A percentile compares a stretch with the other conserved stretches of the same genome.
phyloP scores from a whole-genome alignment of 2,797 vertebrate species.

The Pyrocephalus nanus region DNA sequence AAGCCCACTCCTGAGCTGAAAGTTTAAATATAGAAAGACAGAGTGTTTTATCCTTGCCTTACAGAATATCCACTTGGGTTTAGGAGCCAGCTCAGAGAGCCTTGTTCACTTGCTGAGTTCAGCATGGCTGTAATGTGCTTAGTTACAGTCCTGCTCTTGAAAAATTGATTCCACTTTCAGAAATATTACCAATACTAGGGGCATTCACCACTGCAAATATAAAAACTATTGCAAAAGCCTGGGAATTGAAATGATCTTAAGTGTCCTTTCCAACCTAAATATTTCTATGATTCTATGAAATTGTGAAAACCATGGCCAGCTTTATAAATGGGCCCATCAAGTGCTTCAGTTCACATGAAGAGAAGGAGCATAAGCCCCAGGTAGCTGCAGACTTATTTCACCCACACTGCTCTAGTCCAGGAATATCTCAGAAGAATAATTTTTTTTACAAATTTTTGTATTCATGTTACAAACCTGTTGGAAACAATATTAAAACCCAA shows the following conservation, averaged over 20 bases:
- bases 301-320: not conserved
- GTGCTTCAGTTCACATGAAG: not conserved
- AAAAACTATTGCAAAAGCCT: not conserved
- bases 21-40: slow-evolving; percentile 27
- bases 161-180: slow-evolving; percentile 52
- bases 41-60: slow-evolving; percentile 27
- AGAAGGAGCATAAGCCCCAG: not conserved
- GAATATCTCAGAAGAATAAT: not conserved
- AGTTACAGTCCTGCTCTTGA: slow-evolving; percentile 50
- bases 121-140: slow-evolving; percentile 48
- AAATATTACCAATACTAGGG: slow-evolving; percentile 39
- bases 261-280: not conserved
- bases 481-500: not conserved
- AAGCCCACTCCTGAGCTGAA: not conserved
- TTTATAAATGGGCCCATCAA: not conserved
- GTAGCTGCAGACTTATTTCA: not conserved
- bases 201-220: slow-evolving; percentile 10
- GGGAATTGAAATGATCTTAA: not conserved
- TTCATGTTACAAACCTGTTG: not conserved
- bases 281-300: not conserved
- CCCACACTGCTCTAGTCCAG: not conserved
- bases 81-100: slow-evolving; percentile 26
- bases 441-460: not conserved
- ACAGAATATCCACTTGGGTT: slow-evolving; percentile 45
- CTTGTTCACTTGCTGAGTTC: slow-evolving; percentile 43